Conservation (phyloP, 2,888 invertebrate genomes). For the Clitarchus hookeri region DNA sequence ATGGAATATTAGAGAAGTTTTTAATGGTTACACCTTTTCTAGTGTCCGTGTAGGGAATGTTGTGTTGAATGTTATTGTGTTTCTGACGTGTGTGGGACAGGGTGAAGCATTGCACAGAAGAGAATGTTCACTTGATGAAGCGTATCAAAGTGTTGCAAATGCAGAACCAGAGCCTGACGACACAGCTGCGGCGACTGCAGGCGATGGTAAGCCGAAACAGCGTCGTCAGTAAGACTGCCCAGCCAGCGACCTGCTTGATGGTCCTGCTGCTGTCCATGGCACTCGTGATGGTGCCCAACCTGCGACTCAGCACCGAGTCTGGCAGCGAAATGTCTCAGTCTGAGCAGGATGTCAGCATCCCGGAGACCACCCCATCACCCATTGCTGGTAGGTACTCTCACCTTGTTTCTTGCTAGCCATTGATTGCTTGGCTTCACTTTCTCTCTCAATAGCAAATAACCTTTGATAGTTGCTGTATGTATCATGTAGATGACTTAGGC, state of each 20-base stretch:
- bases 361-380: conserved; percentile 52
- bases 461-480: too few species aligned
- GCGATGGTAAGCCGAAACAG: conserved; percentile 57
- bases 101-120: conserved; percentile 85
- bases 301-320: conserved; percentile 55
- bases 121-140: conserved; percentile 82
- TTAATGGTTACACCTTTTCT: too few species aligned
- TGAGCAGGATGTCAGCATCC: conserved; percentile 54
- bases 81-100: too few species aligned
- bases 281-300: conserved; percentile 79
- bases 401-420: not conserved
- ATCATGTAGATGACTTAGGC: too few species aligned
- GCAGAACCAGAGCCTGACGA: conserved; percentile 79
- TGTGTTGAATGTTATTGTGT: too few species aligned
- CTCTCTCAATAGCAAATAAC: too few species aligned
- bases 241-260: conserved; percentile 85
- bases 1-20: too few species aligned
- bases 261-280: conserved; percentile 84
- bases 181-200: conserved; percentile 84
- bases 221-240: conserved; percentile 61
- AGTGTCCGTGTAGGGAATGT: too few species aligned
- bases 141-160: conserved; percentile 80
- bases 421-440: too few species aligned
- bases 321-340: conserved; percentile 42
- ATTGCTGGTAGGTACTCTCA: conserved; percentile 48